Base-by-base conservation (phyloP, 2,797 vertebrate species). In the Parauchenoglanis ngamensis region DNA sequence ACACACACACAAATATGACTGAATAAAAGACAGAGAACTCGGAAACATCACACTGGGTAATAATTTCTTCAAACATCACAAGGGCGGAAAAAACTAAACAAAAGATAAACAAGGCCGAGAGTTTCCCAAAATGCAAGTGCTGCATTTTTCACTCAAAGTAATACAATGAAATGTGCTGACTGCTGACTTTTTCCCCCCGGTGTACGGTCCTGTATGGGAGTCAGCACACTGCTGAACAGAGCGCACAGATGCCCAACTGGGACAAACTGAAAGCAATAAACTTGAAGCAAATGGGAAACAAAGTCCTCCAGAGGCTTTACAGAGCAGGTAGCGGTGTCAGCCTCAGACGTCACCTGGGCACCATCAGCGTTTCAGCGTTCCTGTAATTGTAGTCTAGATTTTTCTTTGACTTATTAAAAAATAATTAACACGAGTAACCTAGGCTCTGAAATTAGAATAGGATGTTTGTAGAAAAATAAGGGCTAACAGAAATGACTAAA, bases 121-220 rank as follows among this genome's bases (percentile, higher is more conserved):
- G 23, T 12, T n/a, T 63, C 0, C 5, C 3, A 81, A 61, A 81
- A 63, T 17, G 78, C 78, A 61, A 81, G 78, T n/a, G 78, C 78
- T 44, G 78, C 78, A 46, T 81, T 63, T 81, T 81, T 63, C 57
- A 46, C 61, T 65, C 7, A 49, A 5, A 63, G n/a, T 35, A 65
- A 87, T 72, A 87, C 86, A 81, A 76, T 49, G 40, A 73, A 88
- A 86, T 61, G 54, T 78, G 85, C 82, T 88, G 81, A 88, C 72
- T 80, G 13, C 44, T 13, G 40, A 40, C 31, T 35, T 49, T 8
- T 28, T 56, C 15, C 1, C 49, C 78, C 78, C 13, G 76, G 35
- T 63, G 40, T 46, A 44, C 13, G 2, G 57, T 63, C 23, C 57
- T 59, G 63, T 59, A 44, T 67, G 56, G 65, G 82, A 46, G 63